phyloP scores from a whole-genome alignment of 2,888 invertebrate genomes.

The Archaeoteleia sp. region DNA sequence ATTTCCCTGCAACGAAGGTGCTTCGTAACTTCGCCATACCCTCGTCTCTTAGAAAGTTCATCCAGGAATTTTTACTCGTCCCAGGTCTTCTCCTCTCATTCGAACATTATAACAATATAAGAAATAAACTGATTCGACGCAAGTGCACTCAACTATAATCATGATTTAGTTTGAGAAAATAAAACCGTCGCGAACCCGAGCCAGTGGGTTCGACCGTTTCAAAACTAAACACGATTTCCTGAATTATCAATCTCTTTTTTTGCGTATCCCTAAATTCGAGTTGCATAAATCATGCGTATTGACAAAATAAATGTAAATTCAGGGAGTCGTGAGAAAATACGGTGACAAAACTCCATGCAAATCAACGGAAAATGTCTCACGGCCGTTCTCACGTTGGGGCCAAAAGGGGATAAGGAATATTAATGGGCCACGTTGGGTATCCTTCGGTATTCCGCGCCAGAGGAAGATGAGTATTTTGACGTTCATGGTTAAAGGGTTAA shows the following conservation, averaged over 20 bases:
- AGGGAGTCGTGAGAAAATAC: constrained; percentile 59
- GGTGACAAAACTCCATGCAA: constrained; percentile 58
- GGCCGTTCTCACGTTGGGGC: constrained; percentile 52
- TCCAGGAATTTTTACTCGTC: no score
- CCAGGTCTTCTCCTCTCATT: not conserved
- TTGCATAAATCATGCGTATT: not conserved
- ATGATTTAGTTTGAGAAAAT: no score
- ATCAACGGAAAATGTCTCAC: constrained; percentile 63
- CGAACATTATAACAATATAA: not conserved
- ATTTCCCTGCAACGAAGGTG: constrained; percentile 45
- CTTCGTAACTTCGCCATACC: no score
- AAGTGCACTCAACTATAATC: no score
- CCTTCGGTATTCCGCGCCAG: constrained; percentile 38
- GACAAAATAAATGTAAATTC: constrained; percentile 45
- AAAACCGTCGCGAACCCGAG: not conserved
- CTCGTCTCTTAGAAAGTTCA: no score
- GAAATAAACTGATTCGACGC: not conserved
- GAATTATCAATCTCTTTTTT: no score
- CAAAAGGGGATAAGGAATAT: constrained; percentile 61
- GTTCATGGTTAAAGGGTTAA: constrained; percentile 53
- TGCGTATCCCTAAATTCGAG: not conserved
- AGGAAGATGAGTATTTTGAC: constrained; percentile 52
- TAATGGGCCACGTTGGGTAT: constrained; percentile 57
- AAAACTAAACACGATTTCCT: no score
- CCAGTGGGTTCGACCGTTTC: no score